phyloP scores from a whole-genome alignment of 2,888 invertebrate species.

The Troides oblongomaculatus region DNA sequence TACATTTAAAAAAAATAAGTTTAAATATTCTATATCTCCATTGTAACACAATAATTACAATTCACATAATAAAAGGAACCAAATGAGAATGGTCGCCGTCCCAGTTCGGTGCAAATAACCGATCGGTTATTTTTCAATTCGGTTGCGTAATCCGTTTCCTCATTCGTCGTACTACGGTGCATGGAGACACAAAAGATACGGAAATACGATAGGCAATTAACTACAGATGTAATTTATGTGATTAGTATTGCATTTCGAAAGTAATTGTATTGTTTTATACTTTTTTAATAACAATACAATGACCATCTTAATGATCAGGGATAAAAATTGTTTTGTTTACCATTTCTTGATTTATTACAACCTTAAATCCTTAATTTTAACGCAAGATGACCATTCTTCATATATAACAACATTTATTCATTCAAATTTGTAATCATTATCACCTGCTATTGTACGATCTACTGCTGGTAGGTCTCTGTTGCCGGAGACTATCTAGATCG shows the following conservation, averaged over 20 bases:
- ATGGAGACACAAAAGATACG: conserved; percentile 12
- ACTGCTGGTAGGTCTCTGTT: too few relatives aligned
- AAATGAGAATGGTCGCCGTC: conserved; percentile 1
- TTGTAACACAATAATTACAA: conserved; percentile 9
- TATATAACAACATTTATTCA: too few relatives aligned
- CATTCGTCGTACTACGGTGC: not conserved
- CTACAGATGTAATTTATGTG: not conserved
- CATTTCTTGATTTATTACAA: too few relatives aligned
- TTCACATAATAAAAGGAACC: conserved; percentile 3
- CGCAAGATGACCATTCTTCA: too few relatives aligned
- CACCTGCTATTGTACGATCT: too few relatives aligned
- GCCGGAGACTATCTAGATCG: too few relatives aligned
- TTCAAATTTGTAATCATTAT: too few relatives aligned
- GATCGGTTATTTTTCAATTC: conserved; percentile 7
- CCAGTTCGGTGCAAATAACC: not conserved
- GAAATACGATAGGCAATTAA: not conserved
- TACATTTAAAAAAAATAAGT: too few relatives aligned
- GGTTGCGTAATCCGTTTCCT: conserved; percentile 5
- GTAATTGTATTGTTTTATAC: not conserved
- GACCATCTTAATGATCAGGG: not conserved
- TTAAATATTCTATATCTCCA: too few relatives aligned
- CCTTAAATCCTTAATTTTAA: too few relatives aligned
- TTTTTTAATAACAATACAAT: not conserved
- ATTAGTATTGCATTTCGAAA: conserved; percentile 1
- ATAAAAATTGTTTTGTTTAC: not conserved